Evolutionary conservation across 2,888 invertebrate species (phyloP), one percentile per base, ranked within the genome.

Genomic region (Colostygia pectinataria): DNA sequence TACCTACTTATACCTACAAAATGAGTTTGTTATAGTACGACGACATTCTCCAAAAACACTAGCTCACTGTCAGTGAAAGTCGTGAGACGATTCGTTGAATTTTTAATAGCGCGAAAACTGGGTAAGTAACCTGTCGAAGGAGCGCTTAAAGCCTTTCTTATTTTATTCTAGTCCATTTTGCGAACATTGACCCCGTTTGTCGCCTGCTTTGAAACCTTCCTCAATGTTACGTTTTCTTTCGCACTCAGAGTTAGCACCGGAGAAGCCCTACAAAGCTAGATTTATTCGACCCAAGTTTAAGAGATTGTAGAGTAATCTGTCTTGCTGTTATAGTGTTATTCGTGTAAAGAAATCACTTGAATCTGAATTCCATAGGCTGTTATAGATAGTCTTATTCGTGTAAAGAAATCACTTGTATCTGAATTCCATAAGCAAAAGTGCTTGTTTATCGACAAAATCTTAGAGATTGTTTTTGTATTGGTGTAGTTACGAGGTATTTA

Each of bases 61-160:
- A 66, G 66, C 65, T 66, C 66, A 70, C 69, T 68, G 74, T 66
- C 74, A 86, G 88, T 87, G 88, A 89, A 89, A 89, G 89, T 87
- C 78, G 77, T 80, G 78, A 80, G 83, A 81, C 79, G 81, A 83
- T 86, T 83, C 80, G 77, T 81, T 81, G 83, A 84, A 84, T 81
- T 83, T 83, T 86, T 84, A 87, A 84, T 84, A 83, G 77, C 80
- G 71, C 75, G 76, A 80, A 81, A 85, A 79, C 80, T 85, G 83
- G 82, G 83, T 78, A 84, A 83, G 79, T 77, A 70, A 80, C 83
- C 77, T 82, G 81, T 73, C 68, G 69, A 79, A 81, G 80, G 78
- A 80, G 78, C 68, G 74, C 69, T 75, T 54, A 69, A 71, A 79
- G 81, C 81, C 81, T 85, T 86, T 86, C 83, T 83, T 85, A 81